Percentiles rank a stretch among this genome's conserved stretches.
These are phyloP conservation scores for Mustela lutreola DNA, from an alignment of 2,113 vertebrate genomes.

Conservation along the genomic window DNA sequence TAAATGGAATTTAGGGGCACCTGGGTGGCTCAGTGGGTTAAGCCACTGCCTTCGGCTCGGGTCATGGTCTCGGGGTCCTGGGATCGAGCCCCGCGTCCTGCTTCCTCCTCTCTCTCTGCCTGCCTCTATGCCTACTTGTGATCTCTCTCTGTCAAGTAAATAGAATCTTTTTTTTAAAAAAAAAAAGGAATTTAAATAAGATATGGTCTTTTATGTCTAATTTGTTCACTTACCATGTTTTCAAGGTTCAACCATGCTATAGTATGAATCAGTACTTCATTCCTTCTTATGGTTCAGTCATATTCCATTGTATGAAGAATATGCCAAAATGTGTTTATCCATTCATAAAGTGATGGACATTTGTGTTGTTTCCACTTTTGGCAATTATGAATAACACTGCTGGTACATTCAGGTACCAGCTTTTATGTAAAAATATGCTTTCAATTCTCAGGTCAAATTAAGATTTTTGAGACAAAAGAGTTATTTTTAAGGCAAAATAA, in stretches of 20 bases:
- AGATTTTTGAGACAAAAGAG: conserved; percentile 37
- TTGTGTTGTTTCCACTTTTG: conserved; percentile 1
- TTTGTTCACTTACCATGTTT: neutral
- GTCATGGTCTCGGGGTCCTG: too few species aligned
- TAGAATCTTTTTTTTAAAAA: too few species aligned
- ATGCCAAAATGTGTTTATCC: neutral
- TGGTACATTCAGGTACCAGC: neutral
- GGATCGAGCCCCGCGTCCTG: too few species aligned
- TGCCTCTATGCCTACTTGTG: too few species aligned
- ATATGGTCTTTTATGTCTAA: neutral
- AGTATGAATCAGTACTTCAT: neutral
- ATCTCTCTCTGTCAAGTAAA: too few species aligned
- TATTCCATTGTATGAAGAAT: neutral
- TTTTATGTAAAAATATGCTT: conserved; percentile 8
- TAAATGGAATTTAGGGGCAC: neutral
- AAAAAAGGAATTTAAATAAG: neutral
- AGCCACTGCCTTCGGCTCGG: too few species aligned
- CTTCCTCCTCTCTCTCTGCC: too few species aligned
- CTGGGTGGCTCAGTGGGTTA: too few species aligned
- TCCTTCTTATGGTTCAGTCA: neutral
- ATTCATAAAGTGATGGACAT: neutral
- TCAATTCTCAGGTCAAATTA: neutral
- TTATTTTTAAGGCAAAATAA: conserved; percentile 11
- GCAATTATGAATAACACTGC: neutral
- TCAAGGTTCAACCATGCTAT: neutral